Evolutionary conservation across 2,797 vertebrate genomes (phyloP).

Genomic region (Pelobates cultripes): DNA sequence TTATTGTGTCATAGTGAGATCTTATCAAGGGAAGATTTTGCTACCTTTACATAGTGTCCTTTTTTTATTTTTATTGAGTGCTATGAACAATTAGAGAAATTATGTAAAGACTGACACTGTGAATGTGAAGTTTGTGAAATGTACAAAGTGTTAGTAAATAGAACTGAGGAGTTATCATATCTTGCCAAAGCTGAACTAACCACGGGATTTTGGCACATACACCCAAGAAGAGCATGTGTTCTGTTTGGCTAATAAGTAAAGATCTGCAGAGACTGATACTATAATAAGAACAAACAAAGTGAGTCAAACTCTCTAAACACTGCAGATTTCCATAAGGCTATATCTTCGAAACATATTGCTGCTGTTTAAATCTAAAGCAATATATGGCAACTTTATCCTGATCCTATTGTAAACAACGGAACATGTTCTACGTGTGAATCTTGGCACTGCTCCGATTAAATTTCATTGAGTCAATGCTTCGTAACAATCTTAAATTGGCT

Average conservation of each 20-base stretch:
- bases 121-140: background rate
- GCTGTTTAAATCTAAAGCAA: background rate
- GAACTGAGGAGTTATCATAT: background rate
- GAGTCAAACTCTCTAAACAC: background rate
- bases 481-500: background rate
- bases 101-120: too few species aligned
- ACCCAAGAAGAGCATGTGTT: background rate
- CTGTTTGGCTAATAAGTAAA: constrained; percentile 12
- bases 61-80: too few species aligned
- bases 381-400: background rate
- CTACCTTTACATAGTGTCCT: too few species aligned
- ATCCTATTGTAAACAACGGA: background rate
- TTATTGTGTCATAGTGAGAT: too few species aligned
- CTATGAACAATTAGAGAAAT: too few species aligned
- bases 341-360: background rate
- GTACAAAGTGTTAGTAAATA: background rate
- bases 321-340: background rate
- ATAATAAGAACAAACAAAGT: constrained; percentile 4
- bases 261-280: background rate
- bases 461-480: background rate
- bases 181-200: background rate
- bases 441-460: background rate
- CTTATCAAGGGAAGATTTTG: too few species aligned
- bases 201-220: constrained; percentile 18
- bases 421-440: background rate